Conservation (phyloP, 2,113 vertebrate genomes). For the Oncorhynchus mykiss region DNA sequence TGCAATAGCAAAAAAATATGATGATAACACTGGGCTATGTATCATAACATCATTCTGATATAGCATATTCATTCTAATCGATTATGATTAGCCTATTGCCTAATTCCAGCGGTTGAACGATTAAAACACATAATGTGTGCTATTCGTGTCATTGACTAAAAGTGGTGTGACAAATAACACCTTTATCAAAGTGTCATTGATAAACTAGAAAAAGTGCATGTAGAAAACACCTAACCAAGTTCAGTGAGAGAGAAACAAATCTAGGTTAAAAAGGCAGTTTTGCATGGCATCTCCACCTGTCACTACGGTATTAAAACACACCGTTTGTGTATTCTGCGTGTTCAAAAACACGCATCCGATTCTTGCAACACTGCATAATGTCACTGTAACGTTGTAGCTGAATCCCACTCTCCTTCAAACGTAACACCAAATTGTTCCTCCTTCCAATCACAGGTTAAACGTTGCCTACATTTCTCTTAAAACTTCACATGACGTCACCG, state of each 20-base stretch:
- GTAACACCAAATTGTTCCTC: conserved; percentile 25
- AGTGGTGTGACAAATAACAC: not conserved
- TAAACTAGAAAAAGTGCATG: not conserved
- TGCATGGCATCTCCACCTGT: conserved; percentile 32
- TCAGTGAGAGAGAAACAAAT: not conserved
- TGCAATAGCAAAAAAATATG: too few species aligned
- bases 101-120: too few species aligned
- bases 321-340: conserved; percentile 26
- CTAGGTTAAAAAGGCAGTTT: not conserved
- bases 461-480: conserved; percentile 57
- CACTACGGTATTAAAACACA: conserved; percentile 26
- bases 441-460: conserved; percentile 21
- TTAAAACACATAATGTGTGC: too few species aligned
- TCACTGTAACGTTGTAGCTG: not conserved
- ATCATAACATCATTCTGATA: too few species aligned
- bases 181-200: not conserved
- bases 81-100: too few species aligned
- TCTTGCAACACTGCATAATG: not conserved
- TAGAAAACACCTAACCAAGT: not conserved
- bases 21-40: too few species aligned
- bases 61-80: too few species aligned
- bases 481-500: conserved; percentile 82
- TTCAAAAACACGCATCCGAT: not conserved
- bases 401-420: not conserved
- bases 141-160: too few species aligned